phyloP scores from a whole-genome alignment of 2,113 vertebrate species.

The Etheostoma spectabile region DNA sequence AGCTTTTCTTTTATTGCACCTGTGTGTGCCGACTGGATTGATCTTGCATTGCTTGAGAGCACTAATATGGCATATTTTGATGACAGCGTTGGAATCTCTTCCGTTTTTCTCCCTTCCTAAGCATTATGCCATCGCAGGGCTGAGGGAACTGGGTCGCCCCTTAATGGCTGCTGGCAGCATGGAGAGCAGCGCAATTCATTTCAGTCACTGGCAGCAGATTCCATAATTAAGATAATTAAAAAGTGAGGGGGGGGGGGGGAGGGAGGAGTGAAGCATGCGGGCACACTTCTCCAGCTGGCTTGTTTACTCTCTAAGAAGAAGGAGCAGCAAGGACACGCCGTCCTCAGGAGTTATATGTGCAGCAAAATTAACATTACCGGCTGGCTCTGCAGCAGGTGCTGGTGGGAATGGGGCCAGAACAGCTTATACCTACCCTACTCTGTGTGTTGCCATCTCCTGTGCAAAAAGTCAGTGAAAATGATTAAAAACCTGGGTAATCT shows the following conservation, averaged over 20 bases:
- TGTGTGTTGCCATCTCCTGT: neutral
- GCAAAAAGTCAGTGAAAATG: constrained; percentile 9
- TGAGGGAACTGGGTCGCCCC: constrained; percentile 55
- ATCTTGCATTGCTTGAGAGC: constrained; percentile 39
- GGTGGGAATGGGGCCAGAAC: constrained; percentile 25
- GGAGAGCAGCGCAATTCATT: constrained; percentile 63
- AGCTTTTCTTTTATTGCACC: constrained; percentile 43
- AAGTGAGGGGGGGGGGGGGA: neutral
- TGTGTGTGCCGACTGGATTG: constrained; percentile 48
- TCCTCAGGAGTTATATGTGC: constrained; percentile 45
- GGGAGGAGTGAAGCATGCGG: constrained; percentile 3
- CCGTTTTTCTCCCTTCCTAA: constrained; percentile 54
- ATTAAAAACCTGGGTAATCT: constrained; percentile 42
- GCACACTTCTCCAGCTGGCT: constrained; percentile 45
- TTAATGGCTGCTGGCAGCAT: constrained; percentile 63
- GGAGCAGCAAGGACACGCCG: constrained; percentile 62
- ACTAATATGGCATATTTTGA: constrained; percentile 65
- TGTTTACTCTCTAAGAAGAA: constrained; percentile 51
- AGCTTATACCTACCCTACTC: constrained; percentile 3
- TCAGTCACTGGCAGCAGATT: constrained; percentile 66
- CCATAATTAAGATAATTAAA: constrained; percentile 79
- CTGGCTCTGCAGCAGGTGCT: constrained; percentile 63
- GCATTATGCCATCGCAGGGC: constrained; percentile 42
- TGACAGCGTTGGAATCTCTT: constrained; percentile 67
- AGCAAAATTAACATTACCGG: constrained; percentile 51